Conservation (phyloP, 2,797 vertebrate genomes). For the Pangasius mekongensis region DNA sequence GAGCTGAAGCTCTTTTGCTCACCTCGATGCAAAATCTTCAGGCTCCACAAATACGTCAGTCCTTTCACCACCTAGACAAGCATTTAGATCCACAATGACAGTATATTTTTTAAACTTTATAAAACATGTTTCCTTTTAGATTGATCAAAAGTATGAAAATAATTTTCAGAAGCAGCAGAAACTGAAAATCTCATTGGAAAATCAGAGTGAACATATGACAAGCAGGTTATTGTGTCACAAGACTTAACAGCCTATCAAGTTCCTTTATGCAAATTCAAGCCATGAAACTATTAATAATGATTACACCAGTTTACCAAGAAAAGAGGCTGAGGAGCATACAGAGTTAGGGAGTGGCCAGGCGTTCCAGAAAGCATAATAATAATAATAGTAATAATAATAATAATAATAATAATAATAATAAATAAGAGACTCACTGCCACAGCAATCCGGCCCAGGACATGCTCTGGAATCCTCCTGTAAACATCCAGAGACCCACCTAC, state of each 20-base stretch:
- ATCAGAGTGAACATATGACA: background rate
- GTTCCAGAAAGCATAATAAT: background rate
- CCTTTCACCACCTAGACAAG: slow-evolving; percentile 91
- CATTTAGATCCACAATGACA: slow-evolving; percentile 28
- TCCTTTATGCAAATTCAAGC: background rate
- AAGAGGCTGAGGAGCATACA: background rate
- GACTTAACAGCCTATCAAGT: background rate
- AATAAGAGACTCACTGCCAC: slow-evolving; percentile 85
- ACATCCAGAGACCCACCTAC: slow-evolving; percentile 96
- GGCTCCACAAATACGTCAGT: slow-evolving; percentile 96
- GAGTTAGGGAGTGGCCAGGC: background rate
- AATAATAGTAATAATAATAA: background rate
- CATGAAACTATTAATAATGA: background rate
- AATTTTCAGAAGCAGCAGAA: background rate
- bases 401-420: background rate
- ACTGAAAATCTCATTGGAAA: background rate
- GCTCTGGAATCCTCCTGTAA: slow-evolving; percentile 92
- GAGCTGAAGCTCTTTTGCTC: slow-evolving; percentile 64
- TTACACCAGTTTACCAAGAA: background rate
- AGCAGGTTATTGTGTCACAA: too few species aligned
- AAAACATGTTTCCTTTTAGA: background rate
- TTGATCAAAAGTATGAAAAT: background rate
- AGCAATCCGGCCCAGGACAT: slow-evolving; percentile 92
- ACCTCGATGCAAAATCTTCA: slow-evolving; percentile 99
- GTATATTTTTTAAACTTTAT: background rate